These are phyloP conservation scores for Junonia oenone DNA, from an alignment of 2,888 invertebrate species.

Conservation along the genomic window DNA sequence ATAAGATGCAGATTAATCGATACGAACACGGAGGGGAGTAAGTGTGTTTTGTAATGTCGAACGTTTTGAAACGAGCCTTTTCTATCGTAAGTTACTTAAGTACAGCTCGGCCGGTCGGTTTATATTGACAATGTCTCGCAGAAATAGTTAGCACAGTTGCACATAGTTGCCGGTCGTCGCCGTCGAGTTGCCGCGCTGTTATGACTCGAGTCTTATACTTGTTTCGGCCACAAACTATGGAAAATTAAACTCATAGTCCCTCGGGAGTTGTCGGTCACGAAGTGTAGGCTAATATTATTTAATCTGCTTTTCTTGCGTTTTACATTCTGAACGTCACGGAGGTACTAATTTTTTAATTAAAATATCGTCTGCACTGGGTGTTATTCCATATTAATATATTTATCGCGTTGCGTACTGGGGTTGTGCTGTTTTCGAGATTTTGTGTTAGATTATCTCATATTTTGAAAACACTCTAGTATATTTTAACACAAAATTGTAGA, in stretches of 20 bases:
- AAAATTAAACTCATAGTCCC: background rate
- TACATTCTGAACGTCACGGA: slow-evolving; percentile 53
- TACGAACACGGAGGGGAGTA: background rate
- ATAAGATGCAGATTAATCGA: slow-evolving; percentile 29
- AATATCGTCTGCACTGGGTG: slow-evolving; percentile 62
- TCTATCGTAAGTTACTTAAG: slow-evolving; percentile 1
- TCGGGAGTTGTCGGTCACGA: slow-evolving; percentile 23
- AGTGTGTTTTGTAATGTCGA: slow-evolving; percentile 7
- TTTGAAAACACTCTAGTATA: slow-evolving; percentile 31
- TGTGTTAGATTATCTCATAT: slow-evolving; percentile 49
- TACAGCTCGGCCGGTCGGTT: background rate
- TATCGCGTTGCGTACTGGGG: slow-evolving; percentile 45
- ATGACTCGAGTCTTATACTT: background rate
- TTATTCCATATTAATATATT: slow-evolving; percentile 51
- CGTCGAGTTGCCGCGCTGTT: slow-evolving; percentile 11
- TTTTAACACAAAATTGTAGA: slow-evolving; percentile 72
- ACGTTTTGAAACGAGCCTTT: slow-evolving; percentile 3
- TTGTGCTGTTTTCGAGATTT: slow-evolving; percentile 63
- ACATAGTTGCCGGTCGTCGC: too few species aligned
- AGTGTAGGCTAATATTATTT: slow-evolving; percentile 57
- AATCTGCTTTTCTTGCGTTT: slow-evolving; percentile 54
- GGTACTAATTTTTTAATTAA: slow-evolving; percentile 61
- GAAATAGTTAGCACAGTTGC: slow-evolving; percentile 3
- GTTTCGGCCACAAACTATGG: too few species aligned
- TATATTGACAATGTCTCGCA: background rate